Evolutionary conservation across 2,113 vertebrate genomes (phyloP).

Genomic region (Protomyctophum bolini): DNA sequence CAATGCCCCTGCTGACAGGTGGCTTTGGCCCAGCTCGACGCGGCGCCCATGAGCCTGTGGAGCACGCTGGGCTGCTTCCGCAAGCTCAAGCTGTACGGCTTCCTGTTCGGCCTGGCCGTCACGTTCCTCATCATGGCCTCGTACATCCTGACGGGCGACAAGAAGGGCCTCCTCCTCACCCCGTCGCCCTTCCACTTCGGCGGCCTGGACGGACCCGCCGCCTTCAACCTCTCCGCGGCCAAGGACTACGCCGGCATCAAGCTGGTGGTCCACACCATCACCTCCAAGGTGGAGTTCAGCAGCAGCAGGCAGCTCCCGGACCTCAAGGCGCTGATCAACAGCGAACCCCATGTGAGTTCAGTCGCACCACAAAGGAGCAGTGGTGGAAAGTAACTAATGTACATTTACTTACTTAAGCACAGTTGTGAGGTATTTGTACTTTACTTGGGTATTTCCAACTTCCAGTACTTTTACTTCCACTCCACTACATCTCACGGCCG

Average conservation of each 20-base stretch:
- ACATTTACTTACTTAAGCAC: background rate
- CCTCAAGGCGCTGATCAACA: constrained; percentile 80
- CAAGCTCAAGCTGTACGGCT: constrained; percentile 85
- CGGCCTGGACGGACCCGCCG: constrained; percentile 76
- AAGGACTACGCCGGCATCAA: constrained; percentile 85
- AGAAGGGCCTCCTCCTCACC: constrained; percentile 83
- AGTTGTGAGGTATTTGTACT: no score
- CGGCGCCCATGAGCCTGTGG: constrained; percentile 68
- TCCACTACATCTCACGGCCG: no score
- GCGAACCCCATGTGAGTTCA: constrained; percentile 89
- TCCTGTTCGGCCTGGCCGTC: constrained; percentile 85
- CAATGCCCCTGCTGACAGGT: no score
- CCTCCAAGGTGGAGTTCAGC: constrained; percentile 84
- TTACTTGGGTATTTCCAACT: no score
- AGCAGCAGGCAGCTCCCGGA: constrained; percentile 81
- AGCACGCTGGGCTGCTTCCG: constrained; percentile 76
- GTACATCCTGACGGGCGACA: constrained; percentile 88
- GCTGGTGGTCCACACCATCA: constrained; percentile 84
- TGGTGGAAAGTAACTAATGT: constrained; percentile 13
- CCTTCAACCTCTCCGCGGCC: constrained; percentile 82
- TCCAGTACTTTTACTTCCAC: no score
- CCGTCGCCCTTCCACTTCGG: constrained; percentile 86
- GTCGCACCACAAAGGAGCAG: background rate
- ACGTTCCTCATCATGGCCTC: constrained; percentile 90
- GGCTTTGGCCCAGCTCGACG: no score